Base-by-base conservation (phyloP, 2,888 invertebrate species). In the Parnassius glacialis region DNA sequence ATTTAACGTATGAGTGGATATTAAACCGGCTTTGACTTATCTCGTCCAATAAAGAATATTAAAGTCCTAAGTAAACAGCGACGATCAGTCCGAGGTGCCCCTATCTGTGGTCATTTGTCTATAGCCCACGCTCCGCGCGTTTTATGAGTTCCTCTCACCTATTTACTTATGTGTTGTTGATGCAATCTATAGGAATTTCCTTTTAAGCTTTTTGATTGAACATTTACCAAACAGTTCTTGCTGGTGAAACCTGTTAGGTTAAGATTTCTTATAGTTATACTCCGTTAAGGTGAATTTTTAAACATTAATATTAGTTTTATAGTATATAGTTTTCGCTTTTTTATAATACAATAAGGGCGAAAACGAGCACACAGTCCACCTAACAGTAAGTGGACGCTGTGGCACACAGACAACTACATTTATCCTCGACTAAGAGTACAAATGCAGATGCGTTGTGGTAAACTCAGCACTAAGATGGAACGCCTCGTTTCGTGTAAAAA, bases 1-100 rank as follows among this genome's bases (percentile, higher is more conserved):
- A 20, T 60, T 57, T 57, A 10, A 13, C 5, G 44, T 10, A 47
- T 34, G n/a, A 45, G 55, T 25, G 11, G 59, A 63, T 59, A 59
- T 43, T 43, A 45, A 56, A 59, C 62, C 54, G 52, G 52, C 56
- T 43, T 42, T 13, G 52, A 10, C 9, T 7, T 63, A 59, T 63
- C 63, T 59, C 2, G 45, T 50, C n/a, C 44, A 59, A 13, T 62
- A 62, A 62, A 62, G 54, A 62, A 56, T 63, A 59, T 63, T 59
- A 48, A 51, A 63, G 63, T 42, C 34, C 63, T 63, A 59, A 63
- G 59, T 56, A 59, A 63, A 59, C 59, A 59, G 42, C 55, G 43
- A 11, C 51, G 48, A 53, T 58, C 56, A 63, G 51, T 50, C 20
- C 25, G 25, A 11, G 47, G 59, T 10, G 12, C 45, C n/a, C 52